These are phyloP conservation scores for Epinephelus fuscoguttatus DNA, from an alignment of 2,113 vertebrate genomes.

Conservation along the genomic window DNA sequence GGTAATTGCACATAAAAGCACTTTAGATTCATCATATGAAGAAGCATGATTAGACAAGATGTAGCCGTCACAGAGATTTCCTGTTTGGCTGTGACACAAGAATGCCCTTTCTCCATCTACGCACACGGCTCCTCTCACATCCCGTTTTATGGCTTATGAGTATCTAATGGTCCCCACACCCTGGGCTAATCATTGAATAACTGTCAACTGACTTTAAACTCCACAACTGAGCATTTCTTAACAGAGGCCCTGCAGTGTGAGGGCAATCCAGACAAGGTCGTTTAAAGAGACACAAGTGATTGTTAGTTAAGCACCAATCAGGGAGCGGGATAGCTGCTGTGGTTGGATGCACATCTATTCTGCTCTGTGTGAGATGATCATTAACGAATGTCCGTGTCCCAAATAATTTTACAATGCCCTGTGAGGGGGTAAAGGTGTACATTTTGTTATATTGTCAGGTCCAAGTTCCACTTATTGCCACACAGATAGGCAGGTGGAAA, in stretches of 20 bases:
- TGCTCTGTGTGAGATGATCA: constrained; percentile 49
- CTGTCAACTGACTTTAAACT: constrained; percentile 59
- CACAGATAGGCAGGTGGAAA: constrained; percentile 22
- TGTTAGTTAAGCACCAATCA: constrained; percentile 44
- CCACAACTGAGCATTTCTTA: constrained; percentile 36
- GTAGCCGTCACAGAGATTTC: constrained; percentile 59
- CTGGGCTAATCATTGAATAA: constrained; percentile 73
- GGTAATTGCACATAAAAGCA: constrained; percentile 37
- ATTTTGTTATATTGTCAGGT: neutral
- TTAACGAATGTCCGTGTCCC: constrained; percentile 55
- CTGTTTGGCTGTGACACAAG: constrained; percentile 61
- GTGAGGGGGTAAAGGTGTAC: constrained; percentile 14
- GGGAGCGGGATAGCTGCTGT: constrained; percentile 20
- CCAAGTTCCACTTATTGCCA: constrained; percentile 13
- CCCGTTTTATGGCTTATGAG: constrained; percentile 50
- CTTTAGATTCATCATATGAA: constrained; percentile 21
- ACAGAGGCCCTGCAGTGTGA: constrained; percentile 20
- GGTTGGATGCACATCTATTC: constrained; percentile 54
- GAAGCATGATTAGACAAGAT: constrained; percentile 42
- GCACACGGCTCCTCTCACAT: constrained; percentile 33
- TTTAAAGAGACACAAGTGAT: constrained; percentile 35
- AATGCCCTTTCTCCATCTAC: constrained; percentile 53
- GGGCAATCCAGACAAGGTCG: constrained; percentile 41
- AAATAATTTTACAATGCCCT: constrained; percentile 43
- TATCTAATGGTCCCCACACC: constrained; percentile 59